Percentiles rank a stretch among this genome's conserved stretches.
phyloP scores from a whole-genome alignment of 2,888 invertebrate species.

The Andrena bicolor region DNA sequence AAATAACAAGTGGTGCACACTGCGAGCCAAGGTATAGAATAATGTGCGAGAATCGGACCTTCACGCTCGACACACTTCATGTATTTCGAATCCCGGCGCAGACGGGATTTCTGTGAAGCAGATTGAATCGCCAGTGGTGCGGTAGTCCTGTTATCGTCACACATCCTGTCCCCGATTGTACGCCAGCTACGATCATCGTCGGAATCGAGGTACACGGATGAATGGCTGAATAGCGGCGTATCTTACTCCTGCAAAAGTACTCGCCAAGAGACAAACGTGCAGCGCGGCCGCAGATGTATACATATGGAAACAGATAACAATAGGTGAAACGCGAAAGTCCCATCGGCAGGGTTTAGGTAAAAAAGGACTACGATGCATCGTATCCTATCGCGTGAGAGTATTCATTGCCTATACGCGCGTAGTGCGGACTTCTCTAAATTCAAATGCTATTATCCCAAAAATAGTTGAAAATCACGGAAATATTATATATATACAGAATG shows the following conservation, averaged over 20 bases:
- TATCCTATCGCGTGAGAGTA: too few species aligned
- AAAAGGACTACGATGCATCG: background rate
- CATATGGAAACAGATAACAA: conserved; percentile 26
- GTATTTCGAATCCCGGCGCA: conserved; percentile 50
- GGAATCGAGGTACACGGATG: conserved; percentile 51
- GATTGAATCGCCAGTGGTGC: conserved; percentile 51
- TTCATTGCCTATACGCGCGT: too few species aligned
- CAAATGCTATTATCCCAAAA: too few species aligned
- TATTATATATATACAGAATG: too few species aligned
- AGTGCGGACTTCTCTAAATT: too few species aligned
- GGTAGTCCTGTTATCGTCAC: conserved; percentile 49
- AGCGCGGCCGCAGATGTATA: background rate
- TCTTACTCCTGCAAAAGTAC: conserved; percentile 30
- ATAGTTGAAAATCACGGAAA: too few species aligned
- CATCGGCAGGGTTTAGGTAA: background rate
- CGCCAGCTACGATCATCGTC: conserved; percentile 44
- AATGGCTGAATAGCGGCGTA: conserved; percentile 32
- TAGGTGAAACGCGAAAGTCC: conserved; percentile 10
- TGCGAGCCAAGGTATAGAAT: conserved; percentile 16
- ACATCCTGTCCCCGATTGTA: conserved; percentile 49
- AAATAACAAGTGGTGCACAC: conserved; percentile 16
- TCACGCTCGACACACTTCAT: conserved; percentile 44
- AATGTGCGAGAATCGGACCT: conserved; percentile 41
- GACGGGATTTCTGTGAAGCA: conserved; percentile 53
- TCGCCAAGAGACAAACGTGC: conserved; percentile 39